Percentiles rank a stretch among this genome's conserved stretches.
phyloP scores from a whole-genome alignment of 1,140 invertebrate genomes.

The Tetramorium parvispinum region DNA sequence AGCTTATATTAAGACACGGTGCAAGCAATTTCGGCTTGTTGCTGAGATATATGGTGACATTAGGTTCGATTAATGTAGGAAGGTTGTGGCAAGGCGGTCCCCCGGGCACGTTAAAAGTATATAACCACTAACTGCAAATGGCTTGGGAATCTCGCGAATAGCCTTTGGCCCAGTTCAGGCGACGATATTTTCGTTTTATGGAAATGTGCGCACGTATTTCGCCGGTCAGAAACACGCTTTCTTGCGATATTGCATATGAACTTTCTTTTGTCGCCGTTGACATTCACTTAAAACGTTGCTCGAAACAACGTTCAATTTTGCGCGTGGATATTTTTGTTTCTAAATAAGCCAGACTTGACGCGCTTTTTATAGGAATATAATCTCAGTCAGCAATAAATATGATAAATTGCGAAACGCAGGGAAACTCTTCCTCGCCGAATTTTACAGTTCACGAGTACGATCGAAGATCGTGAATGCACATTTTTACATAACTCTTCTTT shows the following conservation, averaged over 20 bases:
- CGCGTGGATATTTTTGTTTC: too few species aligned
- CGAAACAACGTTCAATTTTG: not conserved
- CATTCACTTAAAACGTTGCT: not conserved
- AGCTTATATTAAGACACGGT: not conserved
- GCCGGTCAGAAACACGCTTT: not conserved
- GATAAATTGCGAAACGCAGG: too few species aligned
- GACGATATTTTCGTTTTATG: slow-evolving; percentile 7
- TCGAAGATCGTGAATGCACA: too few species aligned
- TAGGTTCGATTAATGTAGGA: not conserved
- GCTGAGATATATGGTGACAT: not conserved
- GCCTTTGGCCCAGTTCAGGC: not conserved
- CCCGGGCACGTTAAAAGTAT: slow-evolving; percentile 1
- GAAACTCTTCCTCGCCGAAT: not conserved
- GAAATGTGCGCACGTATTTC: not conserved
- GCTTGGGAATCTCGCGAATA: not conserved
- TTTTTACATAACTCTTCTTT: not conserved
- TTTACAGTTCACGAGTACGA: not conserved
- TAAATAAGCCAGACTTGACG: too few species aligned
- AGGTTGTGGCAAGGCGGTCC: not conserved
- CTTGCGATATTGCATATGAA: not conserved
- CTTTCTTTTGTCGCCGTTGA: not conserved
- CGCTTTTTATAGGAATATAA: too few species aligned
- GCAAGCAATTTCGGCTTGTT: not conserved
- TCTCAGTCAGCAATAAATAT: too few species aligned
- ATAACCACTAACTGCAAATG: slow-evolving; percentile 5